Evolutionary conservation across 2,797 vertebrate species (phyloP).

Genomic region (Lateolabrax maculatus): DNA sequence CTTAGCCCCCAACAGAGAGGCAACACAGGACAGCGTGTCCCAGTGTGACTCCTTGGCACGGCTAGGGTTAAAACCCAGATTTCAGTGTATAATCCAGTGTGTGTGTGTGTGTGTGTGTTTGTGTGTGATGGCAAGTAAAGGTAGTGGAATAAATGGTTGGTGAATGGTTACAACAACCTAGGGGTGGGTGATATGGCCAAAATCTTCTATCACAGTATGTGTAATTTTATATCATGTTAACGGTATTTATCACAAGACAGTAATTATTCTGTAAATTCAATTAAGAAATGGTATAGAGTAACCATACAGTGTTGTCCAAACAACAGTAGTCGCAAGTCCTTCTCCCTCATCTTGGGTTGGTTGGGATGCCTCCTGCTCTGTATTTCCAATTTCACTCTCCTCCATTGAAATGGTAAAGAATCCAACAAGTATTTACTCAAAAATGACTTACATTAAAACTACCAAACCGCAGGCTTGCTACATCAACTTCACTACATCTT

Average conservation of each 20-base stretch:
- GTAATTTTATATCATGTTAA: too few species aligned
- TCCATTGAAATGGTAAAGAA: neutral
- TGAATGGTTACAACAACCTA: conserved; percentile 20
- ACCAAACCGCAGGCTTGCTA: neutral
- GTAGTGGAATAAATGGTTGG: conserved; percentile 7
- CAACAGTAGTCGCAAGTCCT: too few species aligned
- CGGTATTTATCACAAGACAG: too few species aligned
- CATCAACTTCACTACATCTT: neutral
- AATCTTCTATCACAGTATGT: too few species aligned
- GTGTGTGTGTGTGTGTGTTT: conserved; percentile 18
- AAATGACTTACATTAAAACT: neutral
- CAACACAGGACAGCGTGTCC: conserved; percentile 50
- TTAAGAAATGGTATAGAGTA: too few species aligned
- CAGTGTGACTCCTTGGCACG: conserved; percentile 37
- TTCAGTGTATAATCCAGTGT: conserved; percentile 59
- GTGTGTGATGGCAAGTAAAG: conserved; percentile 25
- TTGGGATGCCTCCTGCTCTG: too few species aligned
- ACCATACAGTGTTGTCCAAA: too few species aligned
- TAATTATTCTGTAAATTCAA: too few species aligned
- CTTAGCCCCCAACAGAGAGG: conserved; percentile 69
- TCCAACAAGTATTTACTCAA: neutral
- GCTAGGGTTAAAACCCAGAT: conserved; percentile 66
- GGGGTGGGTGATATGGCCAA: too few species aligned
- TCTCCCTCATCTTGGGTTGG: too few species aligned
- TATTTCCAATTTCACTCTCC: too few species aligned